These are phyloP conservation scores for Darevskia mixta DNA, from an alignment of 2,797 vertebrate species.

Conservation along the genomic window DNA sequence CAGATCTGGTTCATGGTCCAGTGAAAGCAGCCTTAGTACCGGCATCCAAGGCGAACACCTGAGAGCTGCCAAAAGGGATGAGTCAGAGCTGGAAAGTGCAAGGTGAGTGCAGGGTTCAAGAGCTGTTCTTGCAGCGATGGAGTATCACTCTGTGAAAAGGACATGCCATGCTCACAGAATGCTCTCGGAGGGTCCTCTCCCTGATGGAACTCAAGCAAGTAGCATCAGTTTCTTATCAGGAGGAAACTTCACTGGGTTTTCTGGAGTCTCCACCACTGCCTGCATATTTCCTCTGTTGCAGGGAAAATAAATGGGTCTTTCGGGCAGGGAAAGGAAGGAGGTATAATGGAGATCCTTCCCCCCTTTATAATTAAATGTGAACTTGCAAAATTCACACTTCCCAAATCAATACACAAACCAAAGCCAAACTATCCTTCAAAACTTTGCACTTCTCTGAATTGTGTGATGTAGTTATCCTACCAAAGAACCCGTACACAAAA, in stretches of 20 bases:
- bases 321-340: background rate
- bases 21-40: background rate
- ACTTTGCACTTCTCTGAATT: too few relatives aligned
- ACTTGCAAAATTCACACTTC: too few relatives aligned
- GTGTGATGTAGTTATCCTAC: too few relatives aligned
- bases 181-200: background rate
- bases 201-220: background rate
- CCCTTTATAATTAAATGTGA: too few relatives aligned
- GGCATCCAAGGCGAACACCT: background rate
- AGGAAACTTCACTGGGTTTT: too few relatives aligned
- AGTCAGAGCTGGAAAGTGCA: background rate
- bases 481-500: too few relatives aligned
- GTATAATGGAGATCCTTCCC: too few relatives aligned
- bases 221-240: background rate
- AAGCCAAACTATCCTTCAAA: too few relatives aligned
- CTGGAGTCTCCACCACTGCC: too few relatives aligned
- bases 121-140: background rate
- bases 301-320: background rate
- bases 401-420: too few relatives aligned
- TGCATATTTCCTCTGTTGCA: background rate
- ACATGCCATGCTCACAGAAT: background rate
- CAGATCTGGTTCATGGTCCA: constrained; percentile 22
- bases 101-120: background rate
- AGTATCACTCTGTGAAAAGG: too few relatives aligned
- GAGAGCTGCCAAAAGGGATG: background rate